Conservation (phyloP, 1,140 invertebrate species). For the Drosophila santomea region DNA sequence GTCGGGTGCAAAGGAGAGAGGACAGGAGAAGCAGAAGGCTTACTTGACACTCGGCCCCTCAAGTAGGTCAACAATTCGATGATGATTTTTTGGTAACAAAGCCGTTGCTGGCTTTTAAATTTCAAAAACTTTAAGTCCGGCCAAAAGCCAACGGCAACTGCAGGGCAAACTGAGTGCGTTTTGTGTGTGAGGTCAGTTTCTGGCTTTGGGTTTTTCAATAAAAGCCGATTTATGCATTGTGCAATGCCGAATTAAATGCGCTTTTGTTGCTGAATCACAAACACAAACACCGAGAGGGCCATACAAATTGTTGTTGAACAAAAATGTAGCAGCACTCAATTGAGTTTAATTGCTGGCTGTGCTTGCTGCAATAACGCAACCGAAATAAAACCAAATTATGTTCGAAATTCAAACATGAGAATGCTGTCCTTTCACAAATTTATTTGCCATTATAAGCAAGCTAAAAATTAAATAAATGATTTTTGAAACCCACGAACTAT, state of each 20-base stretch:
- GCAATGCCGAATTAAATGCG: slow-evolving; percentile 54
- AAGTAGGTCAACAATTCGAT: slow-evolving; percentile 63
- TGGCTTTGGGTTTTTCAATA: slow-evolving; percentile 53
- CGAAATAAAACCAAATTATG: slow-evolving; percentile 26
- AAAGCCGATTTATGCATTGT: slow-evolving; percentile 49
- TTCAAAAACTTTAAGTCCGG: slow-evolving; percentile 42
- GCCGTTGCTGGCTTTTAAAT: neutral
- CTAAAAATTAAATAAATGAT: slow-evolving; percentile 31
- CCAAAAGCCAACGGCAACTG: slow-evolving; percentile 6
- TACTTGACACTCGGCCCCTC: slow-evolving; percentile 37
- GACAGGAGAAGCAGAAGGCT: slow-evolving; percentile 13
- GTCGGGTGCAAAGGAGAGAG: neutral
- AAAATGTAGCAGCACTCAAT: slow-evolving; percentile 59
- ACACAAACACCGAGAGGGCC: slow-evolving; percentile 8
- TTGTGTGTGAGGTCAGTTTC: neutral
- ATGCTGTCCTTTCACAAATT: slow-evolving; percentile 18
- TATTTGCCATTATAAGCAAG: slow-evolving; percentile 22
- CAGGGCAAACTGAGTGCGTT: slow-evolving; percentile 2
- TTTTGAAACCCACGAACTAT: slow-evolving; percentile 8
- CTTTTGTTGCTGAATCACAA: slow-evolving; percentile 35
- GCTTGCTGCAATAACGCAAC: slow-evolving; percentile 26
- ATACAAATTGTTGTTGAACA: slow-evolving; percentile 28
- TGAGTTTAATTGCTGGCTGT: slow-evolving; percentile 61
- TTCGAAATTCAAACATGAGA: slow-evolving; percentile 23
- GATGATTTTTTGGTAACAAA: slow-evolving; percentile 30